Conservation (phyloP, 2,888 invertebrate genomes). For the Leptogaster cylindrica region DNA sequence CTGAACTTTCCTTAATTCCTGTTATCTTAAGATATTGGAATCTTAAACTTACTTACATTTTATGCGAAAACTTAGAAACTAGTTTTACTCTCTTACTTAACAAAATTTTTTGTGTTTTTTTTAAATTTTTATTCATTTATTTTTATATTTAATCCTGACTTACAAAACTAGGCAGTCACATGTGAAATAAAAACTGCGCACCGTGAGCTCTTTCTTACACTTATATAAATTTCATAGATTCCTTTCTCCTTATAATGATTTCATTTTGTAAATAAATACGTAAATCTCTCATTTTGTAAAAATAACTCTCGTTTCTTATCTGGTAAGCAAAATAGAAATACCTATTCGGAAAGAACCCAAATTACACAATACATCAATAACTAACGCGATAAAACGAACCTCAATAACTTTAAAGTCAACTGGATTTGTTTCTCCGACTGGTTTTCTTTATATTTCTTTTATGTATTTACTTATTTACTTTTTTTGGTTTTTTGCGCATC, state of each 20-base stretch:
- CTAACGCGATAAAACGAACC: slow-evolving; percentile 31
- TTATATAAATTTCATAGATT: slow-evolving; percentile 23
- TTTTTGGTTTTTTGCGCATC: too few relatives aligned
- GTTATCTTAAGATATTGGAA: background rate
- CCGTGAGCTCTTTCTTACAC: slow-evolving; percentile 29
- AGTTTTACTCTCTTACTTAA: slow-evolving; percentile 19
- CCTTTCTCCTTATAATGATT: slow-evolving; percentile 34
- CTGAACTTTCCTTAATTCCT: slow-evolving; percentile 7
- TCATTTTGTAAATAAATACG: slow-evolving; percentile 44
- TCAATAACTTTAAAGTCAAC: slow-evolving; percentile 11
- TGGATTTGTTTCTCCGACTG: slow-evolving; percentile 8
- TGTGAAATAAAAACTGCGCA: slow-evolving; percentile 42
- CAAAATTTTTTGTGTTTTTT: slow-evolving; percentile 5
- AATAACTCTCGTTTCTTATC: slow-evolving; percentile 37
- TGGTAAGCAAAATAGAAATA: slow-evolving; percentile 37
- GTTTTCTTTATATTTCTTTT: background rate
- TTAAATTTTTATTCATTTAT: slow-evolving; percentile 12
- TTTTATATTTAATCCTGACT: slow-evolving; percentile 22
- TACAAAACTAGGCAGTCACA: slow-evolving; percentile 46
- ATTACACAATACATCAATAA: slow-evolving; percentile 27
- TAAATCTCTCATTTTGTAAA: slow-evolving; percentile 40
- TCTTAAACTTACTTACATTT: background rate
- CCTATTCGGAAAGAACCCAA: slow-evolving; percentile 12
- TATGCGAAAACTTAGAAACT: background rate
- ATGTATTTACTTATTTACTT: background rate